phyloP scores from a whole-genome alignment of 2,113 vertebrate species.

The Cyprinodon tularosa region DNA sequence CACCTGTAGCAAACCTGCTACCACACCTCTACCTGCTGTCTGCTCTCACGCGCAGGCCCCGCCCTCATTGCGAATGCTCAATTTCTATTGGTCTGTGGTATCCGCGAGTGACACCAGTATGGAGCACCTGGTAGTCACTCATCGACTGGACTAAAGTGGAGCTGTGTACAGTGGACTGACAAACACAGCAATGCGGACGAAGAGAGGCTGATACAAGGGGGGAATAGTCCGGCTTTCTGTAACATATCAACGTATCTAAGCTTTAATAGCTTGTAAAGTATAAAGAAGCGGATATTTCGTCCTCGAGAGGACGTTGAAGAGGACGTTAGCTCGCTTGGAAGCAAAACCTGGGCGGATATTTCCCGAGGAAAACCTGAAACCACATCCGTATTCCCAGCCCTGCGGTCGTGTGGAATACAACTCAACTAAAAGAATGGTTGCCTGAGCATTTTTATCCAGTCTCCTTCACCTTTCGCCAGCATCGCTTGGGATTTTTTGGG shows the following conservation, averaged over 20 bases:
- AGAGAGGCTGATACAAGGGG: constrained; percentile 57
- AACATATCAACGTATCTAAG: constrained; percentile 17
- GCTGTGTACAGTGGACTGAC: constrained; percentile 46
- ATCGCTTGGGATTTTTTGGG: constrained; percentile 3
- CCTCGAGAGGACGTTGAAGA: constrained; percentile 13
- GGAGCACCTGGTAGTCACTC: constrained; percentile 81
- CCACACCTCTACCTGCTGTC: constrained; percentile 69
- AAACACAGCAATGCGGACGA: constrained; percentile 75
- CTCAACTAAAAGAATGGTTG: constrained; percentile 67
- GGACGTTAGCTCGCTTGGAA: constrained; percentile 43
- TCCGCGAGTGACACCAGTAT: constrained; percentile 64
- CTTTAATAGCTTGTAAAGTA: constrained; percentile 4
- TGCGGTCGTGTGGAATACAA: constrained; percentile 52
- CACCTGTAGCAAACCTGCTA: constrained; percentile 68
- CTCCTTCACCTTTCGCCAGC: constrained; percentile 28
- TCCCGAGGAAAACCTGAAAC: constrained; percentile 54
- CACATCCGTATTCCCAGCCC: constrained; percentile 69
- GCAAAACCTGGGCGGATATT: constrained; percentile 62
- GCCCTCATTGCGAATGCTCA: constrained; percentile 47
- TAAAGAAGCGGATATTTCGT: constrained; percentile 11
- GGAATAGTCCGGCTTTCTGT: constrained; percentile 55
- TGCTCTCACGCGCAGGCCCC: constrained; percentile 58
- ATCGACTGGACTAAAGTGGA: constrained; percentile 44
- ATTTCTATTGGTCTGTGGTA: constrained; percentile 68
- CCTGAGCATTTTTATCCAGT: constrained; percentile 57